Evolutionary conservation across 2,113 vertebrate genomes (phyloP), one percentile per base, ranked within the genome.

Genomic region (Plectropomus leopardus): DNA sequence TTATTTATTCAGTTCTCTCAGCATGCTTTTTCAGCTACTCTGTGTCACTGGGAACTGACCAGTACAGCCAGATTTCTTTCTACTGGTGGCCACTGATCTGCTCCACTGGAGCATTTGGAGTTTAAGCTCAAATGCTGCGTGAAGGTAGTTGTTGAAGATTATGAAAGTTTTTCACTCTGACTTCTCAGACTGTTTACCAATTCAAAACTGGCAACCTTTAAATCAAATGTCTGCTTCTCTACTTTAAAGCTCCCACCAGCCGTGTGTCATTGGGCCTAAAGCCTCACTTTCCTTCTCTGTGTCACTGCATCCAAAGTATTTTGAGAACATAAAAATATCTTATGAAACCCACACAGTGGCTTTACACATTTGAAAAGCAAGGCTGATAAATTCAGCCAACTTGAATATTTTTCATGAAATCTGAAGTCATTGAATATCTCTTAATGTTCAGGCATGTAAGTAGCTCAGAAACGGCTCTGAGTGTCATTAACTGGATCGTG

Each of bases 1-100:
- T 88, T 85, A 82, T 90, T 84, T 91, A 88, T 88, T 93, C 26
- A 8, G n/a, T 73, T 59, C 66, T 58, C 34, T 72, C 50, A 72
- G 74, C 82, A 61, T 83, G 77, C 24, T 36, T 75, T 83, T 78
- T 45, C 65, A 61, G 78, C 30, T 19, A 69, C 16, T 75, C 8
- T 66, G 26, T 75, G 54, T 66, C 45, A 47, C 9, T 47, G 63
- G 68, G 45, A 84, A 19, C 51, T 71, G 24, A 60, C 34, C 51
- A 42, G 69, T 40, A 53, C 45, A 77, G 54, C 36, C 24, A 11
- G 42, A 58, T n/a, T 44, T 54, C n/a, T 68, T 24, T 24, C 34
- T 30, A 28, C 53, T 53, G 32, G 30, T 26, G 44, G 32, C 24
- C 21, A 32, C 63, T 63, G 57, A 73, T 45, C 55, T 42, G 19